phyloP scores from a whole-genome alignment of 1,140 invertebrate genomes.

The Riptortus pedestris region DNA sequence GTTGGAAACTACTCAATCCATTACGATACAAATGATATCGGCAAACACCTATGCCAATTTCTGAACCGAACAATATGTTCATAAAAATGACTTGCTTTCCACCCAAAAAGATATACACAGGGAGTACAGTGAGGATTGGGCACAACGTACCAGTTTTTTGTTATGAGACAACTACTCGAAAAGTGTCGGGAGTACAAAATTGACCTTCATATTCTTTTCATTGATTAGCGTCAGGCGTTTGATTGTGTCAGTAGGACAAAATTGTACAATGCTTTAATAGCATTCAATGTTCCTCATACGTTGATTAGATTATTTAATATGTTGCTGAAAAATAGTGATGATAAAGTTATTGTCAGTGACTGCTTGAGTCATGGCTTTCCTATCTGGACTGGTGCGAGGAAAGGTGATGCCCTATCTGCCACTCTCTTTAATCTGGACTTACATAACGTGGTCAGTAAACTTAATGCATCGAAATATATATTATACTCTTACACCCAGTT shows the following conservation, averaged over 20 bases:
- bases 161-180: conserved; percentile 12
- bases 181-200: conserved; percentile 12
- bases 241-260: conserved; percentile 18
- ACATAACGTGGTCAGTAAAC: background rate
- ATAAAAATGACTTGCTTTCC: conserved; percentile 17
- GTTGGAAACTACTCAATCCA: conserved; percentile 14
- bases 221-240: conserved; percentile 24
- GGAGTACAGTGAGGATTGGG: conserved; percentile 10
- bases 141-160: conserved; percentile 19
- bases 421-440: background rate
- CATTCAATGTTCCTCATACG: background rate
- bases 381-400: background rate
- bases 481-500: background rate
- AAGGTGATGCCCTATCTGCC: background rate
- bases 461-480: background rate
- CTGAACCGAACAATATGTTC: background rate
- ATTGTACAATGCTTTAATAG: background rate
- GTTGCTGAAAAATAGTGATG: background rate
- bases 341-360: background rate
- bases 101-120: conserved; percentile 15
- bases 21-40: conserved; percentile 10
- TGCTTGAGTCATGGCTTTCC: background rate
- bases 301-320: conserved; percentile 3
- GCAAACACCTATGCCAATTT: conserved; percentile 2
- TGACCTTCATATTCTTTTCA: conserved; percentile 17